Evolutionary conservation across 1,140 invertebrate species (phyloP), one percentile per base, ranked within the genome.

Genomic region (Armadillidium nasatum): DNA sequence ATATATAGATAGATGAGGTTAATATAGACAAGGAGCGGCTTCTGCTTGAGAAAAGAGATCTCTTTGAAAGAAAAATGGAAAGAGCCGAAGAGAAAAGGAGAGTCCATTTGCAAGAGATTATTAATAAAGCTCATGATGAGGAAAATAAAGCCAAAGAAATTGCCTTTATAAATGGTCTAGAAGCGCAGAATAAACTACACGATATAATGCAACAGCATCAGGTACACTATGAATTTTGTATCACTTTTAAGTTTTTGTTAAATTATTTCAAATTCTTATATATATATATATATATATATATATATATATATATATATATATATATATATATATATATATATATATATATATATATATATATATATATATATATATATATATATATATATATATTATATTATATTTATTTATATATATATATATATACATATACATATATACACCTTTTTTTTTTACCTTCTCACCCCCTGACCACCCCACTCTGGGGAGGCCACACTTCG

Each of bases 131-230:
- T 2, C 95, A 98, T 82, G 96, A 98, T 82, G 96, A 99, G 85
- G 96, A 98, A 81, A 94, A 95, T 67, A 98, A 99, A 85, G 87
- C 96, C 0, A 94, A 95, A 82, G 96, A 98, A 87, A 98, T 99
- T 77, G 95, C 95, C 44, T 99, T 99, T 84, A 99, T 98, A 73
- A 98, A 98, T 85, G 93, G 94, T 82, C 85, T 98, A 3, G 94
- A 98, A 83, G 95, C 95, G 1, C 94, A 97, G 85, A 97, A 98
- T 84, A 93, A 96, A 82, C 86, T 93, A 6, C 91, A 96, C 83
- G 95, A 98, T 85, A 91, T 95, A 81, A 86, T 95, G 81, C 91
- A 91, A 11, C 88, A 91, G 44, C 92, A 91, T 81, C 90, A 93
- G 77, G 85, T 85, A 79, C 69, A 13, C 7, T 2, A 33, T 33